phyloP scores from a whole-genome alignment of 1,140 invertebrate genomes.

The Helicoverpa zea region DNA sequence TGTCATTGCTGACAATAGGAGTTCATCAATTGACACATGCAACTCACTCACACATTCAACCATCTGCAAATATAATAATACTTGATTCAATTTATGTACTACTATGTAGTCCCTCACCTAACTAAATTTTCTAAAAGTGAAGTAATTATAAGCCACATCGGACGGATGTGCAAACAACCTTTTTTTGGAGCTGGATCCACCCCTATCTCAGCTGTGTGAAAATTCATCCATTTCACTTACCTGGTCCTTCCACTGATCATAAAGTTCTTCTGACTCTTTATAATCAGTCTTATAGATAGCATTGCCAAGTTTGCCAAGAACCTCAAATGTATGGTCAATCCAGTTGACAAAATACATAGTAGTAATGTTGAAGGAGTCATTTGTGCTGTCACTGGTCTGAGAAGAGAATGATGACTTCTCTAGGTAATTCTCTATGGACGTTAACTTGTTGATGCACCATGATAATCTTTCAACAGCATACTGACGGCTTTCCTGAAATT shows the following conservation, averaged over 20 bases:
- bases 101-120: too few species aligned
- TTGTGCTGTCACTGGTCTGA: constrained; percentile 31
- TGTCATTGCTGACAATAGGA: constrained; percentile 80
- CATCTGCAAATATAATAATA: constrained; percentile 67
- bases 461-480: constrained; percentile 73
- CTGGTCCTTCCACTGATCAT: constrained; percentile 67
- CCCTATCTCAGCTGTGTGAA: too few species aligned
- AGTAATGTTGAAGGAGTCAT: constrained; percentile 65
- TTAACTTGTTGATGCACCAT: constrained; percentile 74
- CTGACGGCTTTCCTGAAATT: constrained; percentile 74
- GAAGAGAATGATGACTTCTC: constrained; percentile 49
- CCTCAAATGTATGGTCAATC: constrained; percentile 83
- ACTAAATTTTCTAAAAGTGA: too few species aligned
- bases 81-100: not conserved
- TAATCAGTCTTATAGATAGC: constrained; percentile 70
- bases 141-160: too few species aligned
- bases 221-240: constrained; percentile 57
- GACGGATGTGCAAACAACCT: too few species aligned
- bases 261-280: constrained; percentile 60
- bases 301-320: constrained; percentile 70
- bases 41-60: constrained; percentile 68
- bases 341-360: constrained; percentile 84
- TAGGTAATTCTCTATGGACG: constrained; percentile 64
- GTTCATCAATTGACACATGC: constrained; percentile 77
- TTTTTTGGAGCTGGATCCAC: too few species aligned